Conservation (phyloP, 92 coral and sea anemone species). For the Anthopleura xanthogrammica region DNA sequence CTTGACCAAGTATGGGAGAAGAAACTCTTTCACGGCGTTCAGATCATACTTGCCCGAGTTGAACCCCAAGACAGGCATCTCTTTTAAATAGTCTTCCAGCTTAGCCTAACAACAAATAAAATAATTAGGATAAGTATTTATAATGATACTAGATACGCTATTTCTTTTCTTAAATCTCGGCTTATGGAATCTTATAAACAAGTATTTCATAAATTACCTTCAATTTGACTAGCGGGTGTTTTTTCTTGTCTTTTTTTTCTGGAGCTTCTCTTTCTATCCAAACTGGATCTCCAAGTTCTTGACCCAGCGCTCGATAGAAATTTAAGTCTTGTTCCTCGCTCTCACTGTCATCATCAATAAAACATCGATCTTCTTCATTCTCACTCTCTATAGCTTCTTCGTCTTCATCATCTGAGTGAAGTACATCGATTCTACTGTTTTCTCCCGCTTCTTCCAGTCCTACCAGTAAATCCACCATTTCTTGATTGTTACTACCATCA, state of each 20-base stretch:
- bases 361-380: conserved; percentile 27
- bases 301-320: conserved; percentile 10
- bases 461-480: neutral
- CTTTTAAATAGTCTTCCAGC: conserved; percentile 24
- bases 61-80: conserved; percentile 43
- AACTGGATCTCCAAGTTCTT: neutral
- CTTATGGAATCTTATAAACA: no score
- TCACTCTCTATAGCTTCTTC: conserved; percentile 25
- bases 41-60: conserved; percentile 35
- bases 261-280: no score
- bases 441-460: conserved; percentile 4
- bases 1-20: conserved; percentile 3
- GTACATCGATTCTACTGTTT: neutral
- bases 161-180: no score
- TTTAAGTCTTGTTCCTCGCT: neutral
- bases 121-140: no score
- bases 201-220: neutral
- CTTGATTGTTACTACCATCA: no score
- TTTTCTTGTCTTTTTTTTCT: conserved; percentile 5
- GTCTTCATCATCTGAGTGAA: conserved; percentile 21
- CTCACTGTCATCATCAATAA: conserved; percentile 4
- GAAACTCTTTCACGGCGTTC: conserved; percentile 35
- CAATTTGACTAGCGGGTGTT: conserved; percentile 6
- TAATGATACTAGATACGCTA: no score
- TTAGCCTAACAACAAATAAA: neutral